Evolutionary conservation across 2,797 vertebrate genomes (phyloP), one percentile per base, ranked within the genome.

Genomic region (Cryptoprocta ferox): DNA sequence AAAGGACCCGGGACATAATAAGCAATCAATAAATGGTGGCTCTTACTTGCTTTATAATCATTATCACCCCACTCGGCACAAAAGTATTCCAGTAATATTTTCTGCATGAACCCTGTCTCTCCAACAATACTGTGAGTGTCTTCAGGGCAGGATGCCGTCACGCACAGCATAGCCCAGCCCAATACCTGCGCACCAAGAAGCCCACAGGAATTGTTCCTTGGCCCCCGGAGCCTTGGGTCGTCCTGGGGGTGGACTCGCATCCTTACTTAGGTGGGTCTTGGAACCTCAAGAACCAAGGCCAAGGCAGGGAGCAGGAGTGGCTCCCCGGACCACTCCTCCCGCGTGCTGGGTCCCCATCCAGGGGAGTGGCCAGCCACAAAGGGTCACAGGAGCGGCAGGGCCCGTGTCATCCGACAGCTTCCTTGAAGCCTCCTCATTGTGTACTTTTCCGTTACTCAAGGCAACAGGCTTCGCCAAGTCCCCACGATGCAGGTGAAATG

Each of bases 391-490:
- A 59, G 45, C n/a, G 18, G 56, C n/a, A 1, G 53, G 24, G 18
- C 28, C 90, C 5, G 0, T 26, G 59, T 37, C 21, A 48, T 5
- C 53, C 14, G 0, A 24, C 5, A 5, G 53, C 78, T 87, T 73
- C 85, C 19, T 2, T 0, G 24, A 92, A 56, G 53, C 45, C 19
- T 2, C 68, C 89, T 78, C 59, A 0, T 86, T 48, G 35, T 68
- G 50, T 93, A 65, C 83, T 75, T 39, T 86, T 89, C 76, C 45
- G 61, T 94, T 9, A 48, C 71, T 28, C 45, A n/a, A 78, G 90
- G 95, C 45, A 45, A 75, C 26, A 13, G 61, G 76, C 70, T 85
- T 97, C 50, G 66, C 97, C 94, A 90, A 50, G 87, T 48, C 81
- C 76, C 26, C 19, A 35, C 28, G 75, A 73, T 13, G 71, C 12